Evolutionary conservation across 2,888 invertebrate species (phyloP), one percentile per base, ranked within the genome.

Genomic region (Metacarcinus magister): DNA sequence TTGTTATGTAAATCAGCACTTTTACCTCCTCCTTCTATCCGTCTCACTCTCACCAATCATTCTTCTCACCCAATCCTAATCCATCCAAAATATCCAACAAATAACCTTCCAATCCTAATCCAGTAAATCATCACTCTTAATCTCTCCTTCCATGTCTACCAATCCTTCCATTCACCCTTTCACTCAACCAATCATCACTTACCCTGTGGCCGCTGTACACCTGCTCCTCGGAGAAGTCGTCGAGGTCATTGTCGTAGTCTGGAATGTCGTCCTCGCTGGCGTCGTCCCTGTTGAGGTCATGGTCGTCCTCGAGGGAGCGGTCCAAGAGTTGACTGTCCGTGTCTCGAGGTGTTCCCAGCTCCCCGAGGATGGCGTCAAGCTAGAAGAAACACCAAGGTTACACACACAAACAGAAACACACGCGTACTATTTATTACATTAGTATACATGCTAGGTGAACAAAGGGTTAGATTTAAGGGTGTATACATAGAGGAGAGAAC

Each of bases 311-410:
- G 54, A 92, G 54, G 2, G 95, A 90, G 82, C 91, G 87, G 48
- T 95, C 95, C 39, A 94, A 28, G 4, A 94, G 95, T 46, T 95
- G 90, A 8, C 93, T 28, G 19, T 96, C 94, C 46, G 95, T 92
- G 32, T 95, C 96, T 32, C 95, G 95, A 10, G 97, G 95, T 0
- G 96, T 92, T 28, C 96, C 96, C 19, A 96, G 94, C 89, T 97
- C 97, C 13, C 97, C 93, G 44, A 96, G 32, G 89, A 97, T 97
- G 87, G 95, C 95, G 95, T 97, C 97, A 93, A 97, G 92, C 97
- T 97, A 95, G 23, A 28, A 46, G 32, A 19, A 19, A 48, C 23
- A 28, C 54, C 8, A 16, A 54, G 16, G 54, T 54, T 54, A 54
- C 10, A 54, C 54, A 54, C 10, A 54, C 54, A 54, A 2, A 54